Conservation (phyloP, 2,888 invertebrate species). For the Eristalis pertinax region DNA sequence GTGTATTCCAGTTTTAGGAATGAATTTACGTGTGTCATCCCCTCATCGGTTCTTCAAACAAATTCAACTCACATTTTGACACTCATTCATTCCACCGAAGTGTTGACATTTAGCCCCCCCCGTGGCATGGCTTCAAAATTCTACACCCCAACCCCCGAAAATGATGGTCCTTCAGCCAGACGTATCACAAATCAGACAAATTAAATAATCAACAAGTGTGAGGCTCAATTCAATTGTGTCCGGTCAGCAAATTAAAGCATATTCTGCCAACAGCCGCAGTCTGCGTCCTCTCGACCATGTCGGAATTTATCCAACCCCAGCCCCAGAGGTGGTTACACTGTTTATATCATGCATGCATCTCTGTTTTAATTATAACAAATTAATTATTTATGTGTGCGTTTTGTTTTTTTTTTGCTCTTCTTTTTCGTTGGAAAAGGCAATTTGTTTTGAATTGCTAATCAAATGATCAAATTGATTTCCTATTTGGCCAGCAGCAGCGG, state of each 20-base stretch:
- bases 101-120: no score
- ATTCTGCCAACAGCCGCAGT: background rate
- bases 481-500: slow-evolving; percentile 1
- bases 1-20: no score
- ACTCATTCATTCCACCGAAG: no score
- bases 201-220: background rate
- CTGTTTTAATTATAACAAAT: slow-evolving; percentile 57
- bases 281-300: background rate
- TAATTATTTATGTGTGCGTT: slow-evolving; percentile 37
- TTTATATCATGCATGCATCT: slow-evolving; percentile 26
- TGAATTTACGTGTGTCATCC: no score
- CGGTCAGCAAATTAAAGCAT: background rate
- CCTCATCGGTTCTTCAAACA: no score
- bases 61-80: no score
- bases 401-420: background rate
- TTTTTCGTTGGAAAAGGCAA: slow-evolving; percentile 44
- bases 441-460: slow-evolving; percentile 69
- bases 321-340: background rate
- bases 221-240: background rate
- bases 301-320: background rate
- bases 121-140: background rate
- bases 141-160: background rate
- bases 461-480: slow-evolving; percentile 63
- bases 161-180: background rate
- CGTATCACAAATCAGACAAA: background rate